Evolutionary conservation across 2,113 vertebrate species (phyloP), one percentile per base, ranked within the genome.

Genomic region (Catharus minimus): DNA sequence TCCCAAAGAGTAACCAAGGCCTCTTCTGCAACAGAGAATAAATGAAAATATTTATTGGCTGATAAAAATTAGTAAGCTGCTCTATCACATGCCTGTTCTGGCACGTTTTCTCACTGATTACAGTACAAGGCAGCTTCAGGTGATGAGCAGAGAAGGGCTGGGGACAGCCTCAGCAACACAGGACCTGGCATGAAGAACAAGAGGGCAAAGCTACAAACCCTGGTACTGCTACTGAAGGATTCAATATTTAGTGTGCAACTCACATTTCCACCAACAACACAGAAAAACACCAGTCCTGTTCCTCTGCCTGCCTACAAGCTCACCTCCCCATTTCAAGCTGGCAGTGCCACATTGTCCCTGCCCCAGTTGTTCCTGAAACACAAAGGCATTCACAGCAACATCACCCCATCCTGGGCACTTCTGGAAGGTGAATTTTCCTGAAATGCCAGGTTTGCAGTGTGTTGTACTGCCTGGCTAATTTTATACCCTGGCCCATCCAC

Each of bases 11-110:
- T 64, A 88, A 89, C 72, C 79, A 74, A 92, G 61, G 76, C 75
- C 86, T 55, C 82, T 87, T 86, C 82, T 47, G 52, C 3, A 1
- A 61, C 50, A 66, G 43, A 80, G 84, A 52, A 80, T 73, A 91
- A 95, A 91, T 88, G 72, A 82, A 92, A 92, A 82, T 52, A 95
- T 91, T 92, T 80, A 44, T 77, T 21, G n/a, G 80, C 64, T 89
- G 88, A 83, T 86, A 86, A 92, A 91, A 95, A 82, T 94, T 86
- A 94, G 79, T 39, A 76, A 91, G 46, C 47, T 39, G 76, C 39
- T 87, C 74, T 66, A 73, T 66, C 84, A 89, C 67, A 23, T 76
- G 71, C 38, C 64, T 8, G 7, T 22, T 46, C 62, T 56, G 41
- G 65, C 65, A 43, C 0, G 0, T 89, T 91, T 78, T 56, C 36